Evolutionary conservation across 2,113 vertebrate species (phyloP).

Genomic region (Crotophaga sulcirostris): DNA sequence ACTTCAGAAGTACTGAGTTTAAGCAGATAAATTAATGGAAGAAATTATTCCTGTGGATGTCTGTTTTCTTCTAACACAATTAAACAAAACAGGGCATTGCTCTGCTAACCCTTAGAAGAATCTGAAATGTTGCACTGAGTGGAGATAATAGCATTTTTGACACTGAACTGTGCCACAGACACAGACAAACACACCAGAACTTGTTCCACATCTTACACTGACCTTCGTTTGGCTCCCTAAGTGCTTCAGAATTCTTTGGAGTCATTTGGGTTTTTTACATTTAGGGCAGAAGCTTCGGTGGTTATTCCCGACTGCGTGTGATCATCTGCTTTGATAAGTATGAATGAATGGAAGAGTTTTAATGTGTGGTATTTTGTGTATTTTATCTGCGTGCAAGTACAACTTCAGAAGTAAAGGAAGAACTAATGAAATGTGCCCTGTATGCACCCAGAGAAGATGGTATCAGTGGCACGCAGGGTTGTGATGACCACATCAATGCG

Average conservation of each 20-base stretch:
- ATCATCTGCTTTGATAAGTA: background rate
- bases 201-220: background rate
- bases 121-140: background rate
- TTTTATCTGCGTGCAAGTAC: background rate
- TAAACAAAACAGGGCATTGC: background rate
- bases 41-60: background rate
- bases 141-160: background rate
- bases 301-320: background rate
- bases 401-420: background rate
- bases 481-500: background rate
- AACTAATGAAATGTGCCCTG: background rate
- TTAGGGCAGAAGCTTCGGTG: background rate
- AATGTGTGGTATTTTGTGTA: background rate
- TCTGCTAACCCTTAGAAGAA: background rate
- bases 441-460: background rate
- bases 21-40: background rate
- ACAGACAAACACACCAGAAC: background rate
- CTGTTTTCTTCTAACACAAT: background rate
- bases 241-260: background rate
- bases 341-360: background rate
- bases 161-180: background rate
- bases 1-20: background rate
- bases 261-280: background rate
- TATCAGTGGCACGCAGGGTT: background rate
- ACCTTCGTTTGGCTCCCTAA: background rate